Evolutionary conservation across 1,140 invertebrate species (phyloP).

Genomic region (Parasteatoda tepidariorum): DNA sequence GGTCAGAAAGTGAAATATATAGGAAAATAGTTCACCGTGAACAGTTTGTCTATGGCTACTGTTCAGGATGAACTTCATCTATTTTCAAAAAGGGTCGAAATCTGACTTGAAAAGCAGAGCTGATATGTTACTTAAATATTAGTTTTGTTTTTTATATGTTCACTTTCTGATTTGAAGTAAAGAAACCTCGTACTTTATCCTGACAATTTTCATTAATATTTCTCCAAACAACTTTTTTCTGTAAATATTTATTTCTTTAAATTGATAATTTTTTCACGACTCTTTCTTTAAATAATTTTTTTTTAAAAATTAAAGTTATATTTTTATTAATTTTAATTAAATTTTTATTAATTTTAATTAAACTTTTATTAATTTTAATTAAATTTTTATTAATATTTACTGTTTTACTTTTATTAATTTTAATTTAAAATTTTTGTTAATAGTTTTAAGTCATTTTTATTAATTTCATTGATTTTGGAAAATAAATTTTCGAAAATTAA

Average conservation of each 20-base stretch:
- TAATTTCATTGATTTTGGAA: no score
- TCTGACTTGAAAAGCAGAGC: background rate
- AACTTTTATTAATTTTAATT: no score
- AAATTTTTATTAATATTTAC: no score
- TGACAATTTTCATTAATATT: background rate
- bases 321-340: no score
- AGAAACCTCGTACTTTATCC: background rate
- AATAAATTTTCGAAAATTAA: no score
- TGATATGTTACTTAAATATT: background rate
- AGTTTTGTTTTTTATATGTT: background rate
- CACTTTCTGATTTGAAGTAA: background rate
- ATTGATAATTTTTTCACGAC: background rate
- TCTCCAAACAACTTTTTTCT: background rate
- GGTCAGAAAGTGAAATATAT: background rate
- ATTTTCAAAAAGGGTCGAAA: no score
- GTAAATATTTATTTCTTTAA: background rate
- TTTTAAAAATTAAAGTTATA: background rate
- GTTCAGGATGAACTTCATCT: no score
- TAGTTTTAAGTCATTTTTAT: no score
- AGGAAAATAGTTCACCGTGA: no score
- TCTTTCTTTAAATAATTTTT: constrained; percentile 5
- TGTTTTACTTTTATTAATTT: no score
- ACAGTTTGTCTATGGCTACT: no score
- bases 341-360: background rate
- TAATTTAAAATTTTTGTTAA: no score